phyloP scores from a whole-genome alignment of 2,888 invertebrate genomes.

The Atrina japonica region DNA sequence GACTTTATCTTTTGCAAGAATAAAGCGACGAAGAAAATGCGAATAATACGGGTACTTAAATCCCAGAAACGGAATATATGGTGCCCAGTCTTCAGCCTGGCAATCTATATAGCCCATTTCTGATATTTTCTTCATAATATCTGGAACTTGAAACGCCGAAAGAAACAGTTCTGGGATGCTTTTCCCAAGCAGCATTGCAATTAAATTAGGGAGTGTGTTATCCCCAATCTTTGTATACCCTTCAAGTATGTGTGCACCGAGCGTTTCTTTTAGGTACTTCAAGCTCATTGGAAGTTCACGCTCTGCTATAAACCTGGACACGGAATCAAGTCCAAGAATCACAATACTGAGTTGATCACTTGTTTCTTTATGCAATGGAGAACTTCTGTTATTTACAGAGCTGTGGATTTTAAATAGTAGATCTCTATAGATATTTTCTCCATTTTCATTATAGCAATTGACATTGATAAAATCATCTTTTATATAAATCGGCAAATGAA shows the following conservation, averaged over 20 bases:
- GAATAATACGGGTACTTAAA: conserved; percentile 13
- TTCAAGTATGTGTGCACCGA: conserved; percentile 4
- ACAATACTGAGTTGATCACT: conserved; percentile 6
- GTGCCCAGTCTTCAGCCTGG: conserved; percentile 18
- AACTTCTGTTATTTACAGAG: too few relatives aligned
- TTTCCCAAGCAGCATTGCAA: conserved; percentile 17
- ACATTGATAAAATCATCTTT: too few relatives aligned
- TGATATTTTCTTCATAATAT: conserved; percentile 6
- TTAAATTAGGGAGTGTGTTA: conserved; percentile 22
- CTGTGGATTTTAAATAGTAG: too few relatives aligned
- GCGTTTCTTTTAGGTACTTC: not conserved
- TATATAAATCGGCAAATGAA: too few relatives aligned
- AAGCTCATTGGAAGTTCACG: not conserved
- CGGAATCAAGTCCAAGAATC: conserved; percentile 16
- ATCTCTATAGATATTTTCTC: too few relatives aligned
- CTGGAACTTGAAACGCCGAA: not conserved
- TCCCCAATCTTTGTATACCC: conserved; percentile 13
- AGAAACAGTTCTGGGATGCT: not conserved
- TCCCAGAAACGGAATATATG: not conserved
- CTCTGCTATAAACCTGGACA: conserved; percentile 15
- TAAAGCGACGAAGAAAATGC: not conserved
- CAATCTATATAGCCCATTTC: conserved; percentile 21
- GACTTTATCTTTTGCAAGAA: not conserved
- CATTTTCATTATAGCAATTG: too few relatives aligned
- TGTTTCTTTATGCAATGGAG: too few relatives aligned